Evolutionary conservation across 53 echinoderm and acorn worm genomes (phyloP).

Genomic region (Holothuria leucospilota): DNA sequence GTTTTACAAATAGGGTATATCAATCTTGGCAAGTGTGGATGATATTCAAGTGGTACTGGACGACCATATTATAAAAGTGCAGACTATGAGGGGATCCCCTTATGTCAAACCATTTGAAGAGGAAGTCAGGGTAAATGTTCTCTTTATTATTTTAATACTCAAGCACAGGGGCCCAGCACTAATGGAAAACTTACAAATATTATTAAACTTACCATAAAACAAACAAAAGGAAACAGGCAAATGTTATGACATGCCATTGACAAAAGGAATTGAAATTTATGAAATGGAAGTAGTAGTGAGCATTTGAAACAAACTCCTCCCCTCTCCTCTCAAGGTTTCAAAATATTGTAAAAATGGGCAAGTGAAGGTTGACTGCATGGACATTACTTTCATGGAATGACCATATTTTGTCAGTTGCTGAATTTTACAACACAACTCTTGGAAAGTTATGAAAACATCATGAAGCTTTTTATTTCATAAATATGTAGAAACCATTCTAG

Average conservation of each 20-base stretch:
- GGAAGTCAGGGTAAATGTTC: conserved; percentile 83
- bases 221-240: neutral
- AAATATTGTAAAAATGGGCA: no score
- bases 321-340: no score
- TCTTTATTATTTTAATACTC: neutral
- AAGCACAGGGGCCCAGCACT: neutral
- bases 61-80: conserved; percentile 97
- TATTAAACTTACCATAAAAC: neutral
- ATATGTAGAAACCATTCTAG: no score
- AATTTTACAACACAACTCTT: no score
- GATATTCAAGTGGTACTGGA: conserved; percentile 94
- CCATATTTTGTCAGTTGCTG: no score
- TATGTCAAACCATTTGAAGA: conserved; percentile 97
- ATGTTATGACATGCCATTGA: neutral
- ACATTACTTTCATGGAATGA: no score
- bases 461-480: no score
- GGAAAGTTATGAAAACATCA: no score
- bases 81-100: conserved; percentile 99
- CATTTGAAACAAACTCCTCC: no score
- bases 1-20: conserved; percentile 77
- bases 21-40: conserved; percentile 91
- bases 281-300: no score
- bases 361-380: no score
- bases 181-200: neutral
- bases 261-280: no score